Conservation (phyloP, 1,140 invertebrate genomes). For the Penaeus vannamei region DNA sequence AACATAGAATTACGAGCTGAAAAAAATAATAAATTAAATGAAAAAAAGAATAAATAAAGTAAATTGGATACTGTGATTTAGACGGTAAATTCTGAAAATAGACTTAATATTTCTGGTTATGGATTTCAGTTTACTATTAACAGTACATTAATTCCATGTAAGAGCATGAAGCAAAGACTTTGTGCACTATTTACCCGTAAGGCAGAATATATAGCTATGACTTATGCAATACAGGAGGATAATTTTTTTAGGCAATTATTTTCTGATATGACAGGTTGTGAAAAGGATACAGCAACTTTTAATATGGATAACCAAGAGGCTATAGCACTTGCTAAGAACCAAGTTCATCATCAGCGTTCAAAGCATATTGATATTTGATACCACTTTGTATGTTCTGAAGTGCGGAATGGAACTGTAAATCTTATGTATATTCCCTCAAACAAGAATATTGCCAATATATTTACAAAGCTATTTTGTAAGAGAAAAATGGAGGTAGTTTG, state of each 20-base stretch:
- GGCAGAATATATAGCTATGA: slow-evolving; percentile 39
- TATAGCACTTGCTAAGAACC: slow-evolving; percentile 2
- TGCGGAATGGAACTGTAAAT: not conserved
- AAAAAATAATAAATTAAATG: too few relatives aligned
- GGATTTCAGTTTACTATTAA: too few relatives aligned
- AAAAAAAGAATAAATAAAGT: too few relatives aligned
- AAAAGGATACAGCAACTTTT: not conserved
- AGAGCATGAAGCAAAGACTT: slow-evolving; percentile 25
- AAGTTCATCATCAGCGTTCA: slow-evolving; percentile 6
- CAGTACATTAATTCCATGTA: slow-evolving; percentile 9
- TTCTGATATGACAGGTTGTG: slow-evolving; percentile 1
- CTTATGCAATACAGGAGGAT: slow-evolving; percentile 32
- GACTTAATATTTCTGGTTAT: too few relatives aligned
- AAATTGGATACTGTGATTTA: too few relatives aligned
- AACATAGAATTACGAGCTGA: too few relatives aligned
- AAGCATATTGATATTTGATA: slow-evolving; percentile 17
- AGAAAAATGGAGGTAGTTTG: too few relatives aligned
- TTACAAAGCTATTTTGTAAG: not conserved
- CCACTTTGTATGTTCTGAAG: slow-evolving; percentile 26
- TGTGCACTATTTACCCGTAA: slow-evolving; percentile 10
- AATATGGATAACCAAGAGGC: not conserved
- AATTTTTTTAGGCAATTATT: slow-evolving; percentile 3
- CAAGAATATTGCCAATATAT: not conserved
- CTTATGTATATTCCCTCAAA: slow-evolving; percentile 12
- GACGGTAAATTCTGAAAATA: too few relatives aligned